Evolutionary conservation across 37 sponge, comb jelly and placozoan species (phyloP).

Genomic region (Ianthella basta): DNA sequence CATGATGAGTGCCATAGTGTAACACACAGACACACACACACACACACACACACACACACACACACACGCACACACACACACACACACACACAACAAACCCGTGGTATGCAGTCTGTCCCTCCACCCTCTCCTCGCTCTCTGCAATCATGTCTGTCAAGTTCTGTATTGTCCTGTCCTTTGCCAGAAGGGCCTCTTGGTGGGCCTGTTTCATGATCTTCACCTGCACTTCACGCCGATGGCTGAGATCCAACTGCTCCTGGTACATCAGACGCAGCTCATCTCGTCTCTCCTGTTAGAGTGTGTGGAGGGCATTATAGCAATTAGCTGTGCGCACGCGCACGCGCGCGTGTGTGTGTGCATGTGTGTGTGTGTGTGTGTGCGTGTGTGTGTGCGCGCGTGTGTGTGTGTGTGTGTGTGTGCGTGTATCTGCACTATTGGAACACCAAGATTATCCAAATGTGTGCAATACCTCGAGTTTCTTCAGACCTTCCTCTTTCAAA

Average conservation of each 20-base stretch:
- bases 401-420: no score
- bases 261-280: slow-evolving; percentile 2
- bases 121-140: slow-evolving; percentile 61
- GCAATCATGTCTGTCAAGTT: slow-evolving; percentile 55
- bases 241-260: slow-evolving; percentile 23
- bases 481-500: slow-evolving; percentile 5
- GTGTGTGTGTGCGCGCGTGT: no score
- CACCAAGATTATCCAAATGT: no score
- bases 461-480: slow-evolving; percentile 2
- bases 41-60: no score
- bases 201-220: slow-evolving; percentile 60
- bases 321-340: no score
- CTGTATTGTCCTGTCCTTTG: slow-evolving; percentile 57
- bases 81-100: background rate
- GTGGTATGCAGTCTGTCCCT: background rate
- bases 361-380: no score
- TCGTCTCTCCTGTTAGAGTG: slow-evolving; percentile 1
- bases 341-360: no score
- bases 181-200: slow-evolving; percentile 45
- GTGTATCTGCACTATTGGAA: no score
- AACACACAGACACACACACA: no score
- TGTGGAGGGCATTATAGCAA: no score
- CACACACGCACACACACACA: no score
- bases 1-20: no score
- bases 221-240: slow-evolving; percentile 28